A percentile compares a stretch with the other conserved stretches of the same genome.
Evolutionary conservation across 2,797 vertebrate species (phyloP).

Genomic region (Loriculus beryllinus): DNA sequence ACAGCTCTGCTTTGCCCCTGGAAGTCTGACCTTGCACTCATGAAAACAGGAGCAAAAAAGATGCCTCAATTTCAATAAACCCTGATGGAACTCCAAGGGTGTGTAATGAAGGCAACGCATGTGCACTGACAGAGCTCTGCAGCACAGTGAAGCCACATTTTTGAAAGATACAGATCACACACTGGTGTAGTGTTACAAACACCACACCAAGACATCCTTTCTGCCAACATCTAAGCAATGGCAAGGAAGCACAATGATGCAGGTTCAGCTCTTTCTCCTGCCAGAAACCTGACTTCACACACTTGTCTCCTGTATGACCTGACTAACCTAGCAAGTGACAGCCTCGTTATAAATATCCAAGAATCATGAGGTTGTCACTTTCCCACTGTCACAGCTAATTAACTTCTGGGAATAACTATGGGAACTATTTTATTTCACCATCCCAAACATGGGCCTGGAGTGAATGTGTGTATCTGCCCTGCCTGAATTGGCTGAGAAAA

Average conservation of each 20-base stretch:
- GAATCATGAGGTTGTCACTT: conserved; percentile 79
- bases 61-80: not conserved
- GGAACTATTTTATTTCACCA: conserved; percentile 73
- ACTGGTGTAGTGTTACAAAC: not conserved
- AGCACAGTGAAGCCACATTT: accelerated
- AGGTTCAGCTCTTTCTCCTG: not conserved
- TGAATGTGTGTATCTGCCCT: not conserved
- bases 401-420: conserved; percentile 80
- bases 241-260: not conserved
- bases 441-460: conserved; percentile 32
- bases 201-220: not conserved
- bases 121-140: not conserved
- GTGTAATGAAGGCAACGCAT: not conserved
- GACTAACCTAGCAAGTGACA: conserved; percentile 76
- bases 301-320: conserved; percentile 68
- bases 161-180: not conserved
- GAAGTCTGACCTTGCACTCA: not conserved
- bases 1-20: not conserved
- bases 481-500: conserved; percentile 14
- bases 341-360: conserved; percentile 77
- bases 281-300: conserved; percentile 64
- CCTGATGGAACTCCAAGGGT: not conserved
- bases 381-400: conserved; percentile 82
- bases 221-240: not conserved
- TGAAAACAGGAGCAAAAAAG: not conserved